Base-by-base conservation (phyloP, 2,888 invertebrate species). In the Gastrophysa polygoni region DNA sequence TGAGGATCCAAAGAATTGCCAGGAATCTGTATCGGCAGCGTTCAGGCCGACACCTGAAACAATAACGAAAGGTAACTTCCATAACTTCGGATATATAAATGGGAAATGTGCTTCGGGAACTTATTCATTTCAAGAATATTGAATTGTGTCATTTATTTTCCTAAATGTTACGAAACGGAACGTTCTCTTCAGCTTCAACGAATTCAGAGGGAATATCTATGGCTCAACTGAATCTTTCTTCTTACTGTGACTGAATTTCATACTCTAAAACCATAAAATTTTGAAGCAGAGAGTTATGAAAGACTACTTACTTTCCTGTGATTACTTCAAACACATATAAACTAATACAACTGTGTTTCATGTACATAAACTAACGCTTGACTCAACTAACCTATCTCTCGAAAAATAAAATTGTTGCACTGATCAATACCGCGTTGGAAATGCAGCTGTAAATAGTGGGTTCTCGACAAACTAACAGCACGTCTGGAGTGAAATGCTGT, bases 1-100 rank as follows among this genome's bases (percentile, higher is more conserved):
- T 72, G 86, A 86, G 77, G 52, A 58, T 50, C 17, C 59, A 17
- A 75, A 77, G 63, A 77, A 80, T 73, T 77, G 77, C 71, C 58
- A 47, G 56, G 44, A 61, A 48, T 54, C 20, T 14, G 16, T 16
- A 14, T 17, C 38, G 34, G 54, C 66, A 32, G 64, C 60, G 0
- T 64, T 24, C 70, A 65, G 49, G 10, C 58, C 64, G 8, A 52
- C 60, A 21, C 55, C 59, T 54, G 54, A 63, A 46, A 56, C 57
- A 59, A 57, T 57, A 21, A 57, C 20, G 16, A 28, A 64, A 72
- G 73, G 72, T 73, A 73, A 70, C 58, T n/a, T n/a, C 38, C 32
- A 44, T 3, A 17, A 16, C 24, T 11, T 54, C 10, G 2, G 24
- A 44, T 18, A 21, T 14, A 43, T 20, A n/a, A n/a, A n/a, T 24